Percentiles rank a stretch among this genome's conserved stretches.
phyloP scores from a whole-genome alignment of 2,797 vertebrate genomes.

The Lagocephalus sceleratus region DNA sequence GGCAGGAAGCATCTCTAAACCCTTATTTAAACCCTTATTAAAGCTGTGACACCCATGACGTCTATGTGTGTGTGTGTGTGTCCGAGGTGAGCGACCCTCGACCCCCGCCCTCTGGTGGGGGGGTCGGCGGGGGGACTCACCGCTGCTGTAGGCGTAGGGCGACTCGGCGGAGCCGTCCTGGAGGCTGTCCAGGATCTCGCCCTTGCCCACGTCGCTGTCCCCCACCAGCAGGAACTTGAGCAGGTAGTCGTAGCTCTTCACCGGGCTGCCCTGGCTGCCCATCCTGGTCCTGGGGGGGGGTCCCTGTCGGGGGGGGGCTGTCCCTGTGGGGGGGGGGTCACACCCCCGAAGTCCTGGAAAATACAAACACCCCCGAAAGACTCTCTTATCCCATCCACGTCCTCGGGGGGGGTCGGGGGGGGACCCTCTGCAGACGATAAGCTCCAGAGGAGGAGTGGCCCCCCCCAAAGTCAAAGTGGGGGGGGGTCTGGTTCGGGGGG shows the following conservation, averaged over 20 bases:
- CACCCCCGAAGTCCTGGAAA: background rate
- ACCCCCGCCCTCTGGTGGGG: too few species aligned
- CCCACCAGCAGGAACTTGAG: constrained; percentile 97
- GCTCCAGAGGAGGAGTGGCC: constrained; percentile 14
- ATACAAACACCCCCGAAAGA: constrained; percentile 4
- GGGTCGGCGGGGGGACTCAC: constrained; percentile 73
- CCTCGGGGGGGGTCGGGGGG: constrained; percentile 6
- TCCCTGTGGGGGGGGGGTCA: background rate
- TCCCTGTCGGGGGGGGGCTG: constrained; percentile 2
- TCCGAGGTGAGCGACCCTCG: too few species aligned
- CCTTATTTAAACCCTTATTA: too few species aligned
- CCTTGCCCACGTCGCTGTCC: constrained; percentile 97
- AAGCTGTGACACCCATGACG: too few species aligned
- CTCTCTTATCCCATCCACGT: constrained; percentile 42
- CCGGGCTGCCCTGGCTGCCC: constrained; percentile 95
- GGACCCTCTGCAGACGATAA: constrained; percentile 17
- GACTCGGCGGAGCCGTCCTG: constrained; percentile 95
- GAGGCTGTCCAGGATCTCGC: constrained; percentile 96
- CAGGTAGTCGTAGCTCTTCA: constrained; percentile 98
- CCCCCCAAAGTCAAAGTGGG: background rate
- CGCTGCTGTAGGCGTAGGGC: constrained; percentile 95
- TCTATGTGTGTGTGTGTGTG: too few species aligned
- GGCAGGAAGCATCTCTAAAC: too few species aligned
- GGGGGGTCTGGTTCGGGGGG: too few species aligned
- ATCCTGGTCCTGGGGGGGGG: constrained; percentile 61